Percentiles rank a stretch among this genome's conserved stretches.
These are phyloP conservation scores for Nasonia giraulti DNA, from an alignment of 1,140 invertebrate genomes.

Conservation along the genomic window DNA sequence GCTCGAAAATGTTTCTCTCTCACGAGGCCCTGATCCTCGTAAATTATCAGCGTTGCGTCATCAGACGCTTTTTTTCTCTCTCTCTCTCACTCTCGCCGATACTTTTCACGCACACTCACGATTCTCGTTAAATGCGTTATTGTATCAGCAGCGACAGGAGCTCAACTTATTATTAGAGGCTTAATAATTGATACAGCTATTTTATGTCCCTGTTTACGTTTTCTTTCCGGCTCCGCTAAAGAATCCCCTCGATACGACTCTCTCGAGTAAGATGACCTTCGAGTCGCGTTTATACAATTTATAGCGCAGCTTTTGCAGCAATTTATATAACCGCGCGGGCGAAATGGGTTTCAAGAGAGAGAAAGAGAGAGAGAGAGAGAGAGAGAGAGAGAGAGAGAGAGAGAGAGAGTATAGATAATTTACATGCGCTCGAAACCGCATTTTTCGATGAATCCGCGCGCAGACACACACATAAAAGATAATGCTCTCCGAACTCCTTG, in stretches of 20 bases:
- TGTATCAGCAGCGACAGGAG: background rate
- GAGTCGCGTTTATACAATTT: conserved; percentile 12
- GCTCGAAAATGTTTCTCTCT: background rate
- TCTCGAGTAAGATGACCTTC: conserved; percentile 22
- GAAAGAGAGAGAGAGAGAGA: no score
- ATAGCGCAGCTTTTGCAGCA: conserved; percentile 24
- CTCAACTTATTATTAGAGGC: conserved; percentile 31
- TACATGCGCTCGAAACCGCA: background rate
- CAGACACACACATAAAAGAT: no score
- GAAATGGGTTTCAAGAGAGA: no score
- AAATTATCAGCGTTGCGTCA: conserved; percentile 30
- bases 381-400: no score
- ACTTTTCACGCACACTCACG: background rate
- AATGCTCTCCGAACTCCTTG: no score
- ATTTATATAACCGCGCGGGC: background rate
- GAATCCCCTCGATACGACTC: background rate
- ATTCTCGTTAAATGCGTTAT: background rate
- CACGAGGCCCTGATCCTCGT: background rate
- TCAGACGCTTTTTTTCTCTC: background rate
- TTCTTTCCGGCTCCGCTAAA: background rate
- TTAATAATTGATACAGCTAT: conserved; percentile 44
- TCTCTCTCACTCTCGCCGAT: background rate
- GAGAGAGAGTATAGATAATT: background rate
- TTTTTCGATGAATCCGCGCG: background rate
- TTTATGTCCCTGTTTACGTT: conserved; percentile 43